Evolutionary conservation across 2,888 invertebrate species (phyloP).

Genomic region (Parascotia fuliginaria): DNA sequence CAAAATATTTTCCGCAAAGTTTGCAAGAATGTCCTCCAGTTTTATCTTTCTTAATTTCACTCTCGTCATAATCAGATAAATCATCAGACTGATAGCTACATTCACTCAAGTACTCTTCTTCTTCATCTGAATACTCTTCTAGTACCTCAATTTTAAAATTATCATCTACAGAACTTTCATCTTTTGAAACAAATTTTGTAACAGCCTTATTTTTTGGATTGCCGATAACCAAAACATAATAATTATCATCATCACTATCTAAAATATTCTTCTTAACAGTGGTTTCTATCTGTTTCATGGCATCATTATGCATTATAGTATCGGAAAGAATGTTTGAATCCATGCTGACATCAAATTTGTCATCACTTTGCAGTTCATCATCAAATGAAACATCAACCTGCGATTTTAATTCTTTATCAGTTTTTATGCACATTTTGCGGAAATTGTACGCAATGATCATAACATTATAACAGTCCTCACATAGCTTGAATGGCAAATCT

Average conservation of each 20-base stretch:
- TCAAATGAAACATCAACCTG: constrained; percentile 48
- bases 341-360: background rate
- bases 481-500: constrained; percentile 70
- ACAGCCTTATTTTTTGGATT: too few relatives aligned
- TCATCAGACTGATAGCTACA: background rate
- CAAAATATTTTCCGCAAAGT: constrained; percentile 78
- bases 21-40: constrained; percentile 54
- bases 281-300: constrained; percentile 60
- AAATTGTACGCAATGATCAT: constrained; percentile 74
- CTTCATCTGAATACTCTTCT: background rate
- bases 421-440: constrained; percentile 74
- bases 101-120: background rate
- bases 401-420: constrained; percentile 70
- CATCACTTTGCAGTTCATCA: background rate
- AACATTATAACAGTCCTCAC: constrained; percentile 62
- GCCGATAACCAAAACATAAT: constrained; percentile 78
- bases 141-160: background rate
- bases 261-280: constrained; percentile 72
- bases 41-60: background rate
- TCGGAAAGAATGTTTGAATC: background rate
- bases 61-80: background rate
- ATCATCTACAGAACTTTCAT: constrained; percentile 33
- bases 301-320: constrained; percentile 58
- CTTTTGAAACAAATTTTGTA: too few relatives aligned
- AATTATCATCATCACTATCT: constrained; percentile 79